Evolutionary conservation across 2,888 invertebrate genomes (phyloP), one percentile per base, ranked within the genome.

Genomic region (Serripes groenlandicus): DNA sequence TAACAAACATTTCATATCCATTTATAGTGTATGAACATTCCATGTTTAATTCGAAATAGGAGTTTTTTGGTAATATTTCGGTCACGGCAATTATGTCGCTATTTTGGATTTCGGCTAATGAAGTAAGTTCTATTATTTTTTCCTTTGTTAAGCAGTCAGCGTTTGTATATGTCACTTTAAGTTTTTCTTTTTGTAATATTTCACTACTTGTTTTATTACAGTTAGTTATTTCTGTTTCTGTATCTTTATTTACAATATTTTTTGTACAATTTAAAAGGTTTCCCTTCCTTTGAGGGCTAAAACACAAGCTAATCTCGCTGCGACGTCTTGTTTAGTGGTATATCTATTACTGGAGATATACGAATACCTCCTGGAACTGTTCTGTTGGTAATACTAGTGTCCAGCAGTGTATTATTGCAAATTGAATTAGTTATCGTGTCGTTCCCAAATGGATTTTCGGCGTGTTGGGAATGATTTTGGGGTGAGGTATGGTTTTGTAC

Each of bases 141-240:
- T 71, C 56, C 11, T 54, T 30, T n/a, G 54, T 54, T 32, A 71
- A 23, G 34, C 71, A 54, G 71, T 71, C 71, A n/a, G 34, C 35
- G 56, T 71, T 71, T 56, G 56, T 71, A 28, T 71, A 71, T 23
- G 56, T 18, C 21, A 54, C 15, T 15, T 21, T 34, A 52, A 71
- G 18, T 3, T 42, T 26, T 18, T 26, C 26, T 26, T 69, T 69
- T 32, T 42, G n/a, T n/a, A n/a, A n/a, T n/a, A n/a, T 60, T 1
- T 49, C 21, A 5, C 49, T 21, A 49, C 18, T 49, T 15, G 49
- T 21, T 21, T 49, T 21, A 49, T 30, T 60, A 28, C 18, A 26
- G 32, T 60, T 26, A 28, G 7, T 60, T 28, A 30, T 21, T 28
- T 56, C 26, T 26, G 21, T 60, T 7, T 21, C 21, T 60, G 60